Percentiles rank a stretch among this genome's conserved stretches.
Conservation (phyloP, 2,113 vertebrate species). For the Apodemus sylvaticus region DNA sequence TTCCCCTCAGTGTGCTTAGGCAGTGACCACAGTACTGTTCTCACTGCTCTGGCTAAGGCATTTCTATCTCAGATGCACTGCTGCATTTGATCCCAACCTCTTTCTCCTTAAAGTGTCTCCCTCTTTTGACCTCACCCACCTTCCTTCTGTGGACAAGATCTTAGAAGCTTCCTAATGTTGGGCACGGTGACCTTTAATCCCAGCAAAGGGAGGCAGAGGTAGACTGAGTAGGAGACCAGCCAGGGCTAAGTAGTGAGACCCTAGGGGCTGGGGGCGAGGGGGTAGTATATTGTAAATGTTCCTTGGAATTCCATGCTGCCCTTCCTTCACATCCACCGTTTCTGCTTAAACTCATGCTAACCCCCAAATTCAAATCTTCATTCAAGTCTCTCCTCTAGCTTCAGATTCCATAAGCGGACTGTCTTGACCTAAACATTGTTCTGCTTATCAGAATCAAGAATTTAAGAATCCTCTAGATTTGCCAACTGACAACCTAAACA, state of each 20-base stretch:
- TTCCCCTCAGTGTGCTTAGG: background rate
- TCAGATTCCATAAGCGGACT: background rate
- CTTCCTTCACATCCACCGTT: background rate
- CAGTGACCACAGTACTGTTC: background rate
- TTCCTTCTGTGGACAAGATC: background rate
- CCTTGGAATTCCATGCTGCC: background rate
- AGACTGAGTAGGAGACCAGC: background rate
- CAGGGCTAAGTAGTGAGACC: background rate
- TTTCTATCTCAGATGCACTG: background rate
- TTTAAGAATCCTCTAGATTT: slow-evolving; percentile 23
- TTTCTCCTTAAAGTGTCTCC: slow-evolving; percentile 5
- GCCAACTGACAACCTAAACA: background rate
- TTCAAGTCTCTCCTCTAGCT: background rate
- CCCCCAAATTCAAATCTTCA: background rate
- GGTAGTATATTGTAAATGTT: background rate
- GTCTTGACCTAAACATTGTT: background rate
- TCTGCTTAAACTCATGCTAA: slow-evolving; percentile 7
- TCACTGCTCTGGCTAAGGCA: background rate
- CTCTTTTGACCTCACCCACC: background rate
- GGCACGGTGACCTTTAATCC: background rate
- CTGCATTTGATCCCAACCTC: background rate
- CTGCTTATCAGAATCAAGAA: background rate
- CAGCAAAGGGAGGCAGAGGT: background rate
- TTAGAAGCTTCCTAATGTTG: background rate
- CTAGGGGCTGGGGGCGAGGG: background rate